A percentile compares a stretch with the other conserved stretches of the same genome.
Conservation (phyloP, 1,140 invertebrate genomes). For the Potamilus streckersoni region DNA sequence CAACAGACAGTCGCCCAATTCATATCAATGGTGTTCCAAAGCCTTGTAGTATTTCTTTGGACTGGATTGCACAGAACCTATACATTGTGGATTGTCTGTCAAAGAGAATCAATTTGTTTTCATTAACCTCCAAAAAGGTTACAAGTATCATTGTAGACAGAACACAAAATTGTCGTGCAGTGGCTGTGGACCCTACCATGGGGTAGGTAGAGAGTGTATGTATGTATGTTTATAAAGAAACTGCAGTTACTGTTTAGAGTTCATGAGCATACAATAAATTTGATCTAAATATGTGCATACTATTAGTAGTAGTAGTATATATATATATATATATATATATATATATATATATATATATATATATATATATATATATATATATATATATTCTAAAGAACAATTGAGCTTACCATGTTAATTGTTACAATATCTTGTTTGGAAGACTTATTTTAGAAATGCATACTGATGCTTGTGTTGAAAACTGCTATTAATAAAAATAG, state of each 20-base stretch:
- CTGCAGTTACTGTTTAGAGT: too few relatives aligned
- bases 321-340: too few relatives aligned
- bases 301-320: too few relatives aligned
- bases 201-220: slow-evolving; percentile 72
- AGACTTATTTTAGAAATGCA: not conserved
- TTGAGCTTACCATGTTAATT: too few relatives aligned
- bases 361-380: too few relatives aligned
- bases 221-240: too few relatives aligned
- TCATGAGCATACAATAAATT: too few relatives aligned
- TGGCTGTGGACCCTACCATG: slow-evolving; percentile 89
- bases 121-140: slow-evolving; percentile 82
- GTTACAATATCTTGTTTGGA: too few relatives aligned
- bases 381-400: too few relatives aligned
- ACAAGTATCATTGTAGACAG: slow-evolving; percentile 89
- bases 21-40: slow-evolving; percentile 46
- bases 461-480: not conserved
- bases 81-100: slow-evolving; percentile 94
- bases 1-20: slow-evolving; percentile 19
- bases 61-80: slow-evolving; percentile 96
- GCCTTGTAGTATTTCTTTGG: slow-evolving; percentile 91
- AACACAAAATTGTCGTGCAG: slow-evolving; percentile 88
- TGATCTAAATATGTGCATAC: not conserved
- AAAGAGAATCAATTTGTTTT: slow-evolving; percentile 93
- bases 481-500: not conserved
- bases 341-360: too few relatives aligned